Conservation (phyloP, 2,797 vertebrate species). For the Melanotaenia maccullochi region DNA sequence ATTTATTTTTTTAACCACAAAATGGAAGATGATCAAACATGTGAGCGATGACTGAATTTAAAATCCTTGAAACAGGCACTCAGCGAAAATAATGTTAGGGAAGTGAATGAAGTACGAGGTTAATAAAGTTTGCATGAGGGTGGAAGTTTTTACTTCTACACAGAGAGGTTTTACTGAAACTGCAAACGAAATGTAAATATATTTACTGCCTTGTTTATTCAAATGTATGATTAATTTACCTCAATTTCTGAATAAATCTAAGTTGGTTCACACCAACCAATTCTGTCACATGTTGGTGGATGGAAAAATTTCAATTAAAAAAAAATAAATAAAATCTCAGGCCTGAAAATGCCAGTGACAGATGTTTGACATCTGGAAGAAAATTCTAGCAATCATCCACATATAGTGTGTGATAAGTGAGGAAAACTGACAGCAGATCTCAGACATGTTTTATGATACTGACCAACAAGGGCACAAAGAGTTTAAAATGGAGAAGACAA, state of each 20-base stretch:
- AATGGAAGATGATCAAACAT: slow-evolving; percentile 21
- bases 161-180: background rate
- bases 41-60: background rate
- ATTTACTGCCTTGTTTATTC: background rate
- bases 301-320: background rate
- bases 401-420: background rate
- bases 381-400: background rate
- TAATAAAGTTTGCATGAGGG: slow-evolving; percentile 11
- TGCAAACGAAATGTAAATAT: background rate
- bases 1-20: slow-evolving; percentile 1
- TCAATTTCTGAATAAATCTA: background rate
- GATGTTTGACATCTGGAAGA: slow-evolving; percentile 8
- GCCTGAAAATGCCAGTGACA: background rate
- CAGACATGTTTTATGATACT: background rate
- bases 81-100: slow-evolving; percentile 8
- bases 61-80: slow-evolving; percentile 11
- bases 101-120: slow-evolving; percentile 39
- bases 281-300: background rate
- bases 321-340: background rate
- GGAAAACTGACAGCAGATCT: slow-evolving; percentile 2
- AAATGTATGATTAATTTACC: slow-evolving; percentile 6
- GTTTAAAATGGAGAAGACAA: background rate
- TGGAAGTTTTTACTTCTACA: slow-evolving; percentile 23
- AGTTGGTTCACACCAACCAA: background rate
- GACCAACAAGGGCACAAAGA: too few relatives aligned